A percentile compares a stretch with the other conserved stretches of the same genome.
Conservation (phyloP, 2,113 vertebrate genomes). For the Tinamus guttatus region DNA sequence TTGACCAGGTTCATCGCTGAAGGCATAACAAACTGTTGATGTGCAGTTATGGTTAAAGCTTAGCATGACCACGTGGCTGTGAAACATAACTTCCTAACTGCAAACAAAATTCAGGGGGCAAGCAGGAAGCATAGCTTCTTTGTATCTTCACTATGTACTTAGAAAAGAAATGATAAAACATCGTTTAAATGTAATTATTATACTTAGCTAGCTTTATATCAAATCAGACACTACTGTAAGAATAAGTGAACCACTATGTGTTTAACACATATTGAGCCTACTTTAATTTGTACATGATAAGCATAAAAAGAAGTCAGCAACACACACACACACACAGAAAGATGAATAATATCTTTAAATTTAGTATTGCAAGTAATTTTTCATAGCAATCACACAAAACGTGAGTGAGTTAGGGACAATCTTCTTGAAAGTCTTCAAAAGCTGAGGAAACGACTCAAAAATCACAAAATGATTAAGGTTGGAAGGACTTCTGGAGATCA, state of each 20-base stretch:
- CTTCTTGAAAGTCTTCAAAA: too few relatives aligned
- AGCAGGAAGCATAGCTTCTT: neutral
- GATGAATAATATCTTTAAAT: too few relatives aligned
- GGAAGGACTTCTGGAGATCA: too few relatives aligned
- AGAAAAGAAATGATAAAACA: neutral
- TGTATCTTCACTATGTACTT: neutral
- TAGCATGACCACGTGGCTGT: neutral
- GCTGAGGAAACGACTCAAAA: too few relatives aligned
- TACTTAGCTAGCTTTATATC: neutral
- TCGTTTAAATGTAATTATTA: neutral
- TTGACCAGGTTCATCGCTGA: neutral
- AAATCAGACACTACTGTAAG: neutral
- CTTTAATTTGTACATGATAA: too few relatives aligned
- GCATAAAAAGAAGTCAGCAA: too few relatives aligned
- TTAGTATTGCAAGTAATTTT: too few relatives aligned
- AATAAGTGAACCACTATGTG: neutral
- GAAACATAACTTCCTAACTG: neutral
- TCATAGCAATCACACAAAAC: too few relatives aligned
- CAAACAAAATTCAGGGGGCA: neutral
- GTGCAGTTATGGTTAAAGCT: neutral
- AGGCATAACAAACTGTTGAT: neutral
- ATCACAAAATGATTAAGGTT: too few relatives aligned
- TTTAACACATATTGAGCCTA: neutral
- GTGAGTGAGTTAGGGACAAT: too few relatives aligned
- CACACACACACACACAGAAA: too few relatives aligned